Base-by-base conservation (phyloP, 2,113 vertebrate species). In the Gambusia holbrooki region DNA sequence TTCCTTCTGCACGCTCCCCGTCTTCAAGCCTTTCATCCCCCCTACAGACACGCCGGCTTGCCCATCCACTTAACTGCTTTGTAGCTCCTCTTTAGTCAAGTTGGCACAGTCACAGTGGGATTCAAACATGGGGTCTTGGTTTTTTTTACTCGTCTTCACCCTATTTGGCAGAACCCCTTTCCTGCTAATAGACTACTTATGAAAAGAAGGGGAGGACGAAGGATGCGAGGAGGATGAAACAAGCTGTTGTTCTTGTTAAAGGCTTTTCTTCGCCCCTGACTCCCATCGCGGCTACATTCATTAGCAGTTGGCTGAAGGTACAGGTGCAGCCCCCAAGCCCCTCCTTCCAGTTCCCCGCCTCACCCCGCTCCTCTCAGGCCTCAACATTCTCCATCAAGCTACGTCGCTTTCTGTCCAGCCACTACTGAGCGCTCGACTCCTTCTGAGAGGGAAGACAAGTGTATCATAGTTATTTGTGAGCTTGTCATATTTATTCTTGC, bases 161-260 rank as follows among this genome's bases (percentile, higher is more conserved):
- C 82, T 89, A 27, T 86, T 91, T 90, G 93, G 94, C 94, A 94
- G 74, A n/a, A 48, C 70, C 89, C 77, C 90, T 95, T 92, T 96
- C 92, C 95, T 94, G 95, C 84, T 87, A 93, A 90, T 92, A 84
- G 93, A 93, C 91, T 87, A 93, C 92, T 94, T 88, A 78, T 83
- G 90, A 92, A 86, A 86, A 84, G 88, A 84, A 73, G 78, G 83
- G 77, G 84, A 81, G 90, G 73, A 82, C 67, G 78, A 84, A 75
- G 87, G 80, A 85, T 74, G 80, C 89, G 84, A 81, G 77, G 84
- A 83, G 84, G 89, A 90, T 88, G 91, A 92, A 93, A 89, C 85
- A 85, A 84, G 37, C 89, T 85, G 78, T 84, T 92, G 74, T 86
- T 91, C 81, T 92, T 86, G 83, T 90, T 74, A 74, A 85, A 83